phyloP scores from a whole-genome alignment of 1,140 invertebrate species.

The Hyposmocoma kahamanoa region DNA sequence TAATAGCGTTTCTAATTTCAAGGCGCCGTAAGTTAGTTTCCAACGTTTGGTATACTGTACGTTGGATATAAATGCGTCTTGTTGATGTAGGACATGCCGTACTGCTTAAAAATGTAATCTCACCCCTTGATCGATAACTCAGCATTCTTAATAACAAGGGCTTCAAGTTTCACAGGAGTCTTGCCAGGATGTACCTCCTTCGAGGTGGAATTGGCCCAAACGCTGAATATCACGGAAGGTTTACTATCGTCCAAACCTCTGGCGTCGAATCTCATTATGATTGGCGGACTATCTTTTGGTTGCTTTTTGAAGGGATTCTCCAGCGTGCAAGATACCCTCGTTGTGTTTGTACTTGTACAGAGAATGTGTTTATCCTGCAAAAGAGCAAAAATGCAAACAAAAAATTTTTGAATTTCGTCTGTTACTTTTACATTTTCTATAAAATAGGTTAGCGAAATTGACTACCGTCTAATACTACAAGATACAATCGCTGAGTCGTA shows the following conservation, averaged over 20 bases:
- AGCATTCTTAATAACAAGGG: constrained; percentile 86
- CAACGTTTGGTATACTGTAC: no score
- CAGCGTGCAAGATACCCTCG: constrained; percentile 84
- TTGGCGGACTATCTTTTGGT: constrained; percentile 66
- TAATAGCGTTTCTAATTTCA: no score
- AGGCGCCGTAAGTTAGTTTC: no score
- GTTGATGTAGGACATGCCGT: no score
- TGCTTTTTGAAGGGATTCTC: constrained; percentile 91
- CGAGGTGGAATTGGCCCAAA: constrained; percentile 92
- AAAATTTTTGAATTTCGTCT: no score
- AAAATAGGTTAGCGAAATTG: no score
- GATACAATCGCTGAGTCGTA: no score
- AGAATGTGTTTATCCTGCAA: constrained; percentile 75
- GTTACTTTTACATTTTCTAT: no score
- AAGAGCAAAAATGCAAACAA: background rate
- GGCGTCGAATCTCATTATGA: constrained; percentile 87
- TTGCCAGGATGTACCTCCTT: constrained; percentile 76
- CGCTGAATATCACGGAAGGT: constrained; percentile 79
- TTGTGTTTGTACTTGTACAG: constrained; percentile 83
- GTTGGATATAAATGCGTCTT: no score
- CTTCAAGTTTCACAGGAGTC: constrained; percentile 72
- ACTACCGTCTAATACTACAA: no score
- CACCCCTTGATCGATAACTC: constrained; percentile 88
- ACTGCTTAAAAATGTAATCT: constrained; percentile 33
- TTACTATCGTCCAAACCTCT: constrained; percentile 81